Base-by-base conservation (phyloP, 2,113 vertebrate species). In the Centrocercus urophasianus region DNA sequence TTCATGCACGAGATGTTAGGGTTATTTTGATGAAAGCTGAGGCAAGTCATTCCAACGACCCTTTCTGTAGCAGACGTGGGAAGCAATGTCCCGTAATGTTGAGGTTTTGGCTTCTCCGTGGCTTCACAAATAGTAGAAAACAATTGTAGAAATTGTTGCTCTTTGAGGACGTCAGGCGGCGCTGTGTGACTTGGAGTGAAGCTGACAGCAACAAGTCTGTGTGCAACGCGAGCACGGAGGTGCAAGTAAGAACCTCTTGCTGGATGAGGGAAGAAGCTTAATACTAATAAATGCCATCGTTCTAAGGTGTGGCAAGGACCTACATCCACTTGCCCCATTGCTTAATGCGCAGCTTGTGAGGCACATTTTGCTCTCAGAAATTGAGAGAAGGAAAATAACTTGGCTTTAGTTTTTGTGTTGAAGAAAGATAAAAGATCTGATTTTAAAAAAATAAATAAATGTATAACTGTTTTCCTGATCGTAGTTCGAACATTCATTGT, bases 91-190 rank as follows among this genome's bases (percentile, higher is more conserved):
- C 42, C 70, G 18, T 1, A 1, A 19, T 36, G 5, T 32, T 64
- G 64, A 77, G 38, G 60, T n/a, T 72, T 80, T 36, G 19, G 14
- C 4, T n/a, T 86, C 78, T 13, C 32, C 11, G 15, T 34, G 7
- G 48, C 50, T 60, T 16, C 30, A 74, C 9, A 63, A 22, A 52
- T n/a, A 88, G 88, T 67, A 40, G 45, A 61, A 69, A 48, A 38
- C 38, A 38, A 38, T 38, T 38, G 38, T 38, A 38, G 38, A 38
- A 38, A 38, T 38, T 38, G n/a, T 48, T 91, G 24, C 90, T 54
- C 52, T 71, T 65, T 61, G 32, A 54, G 83, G 52, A 86, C 88
- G 60, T 34, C 21, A 95, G 94, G 27, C 89, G 94, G 82, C 89
- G 36, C 85, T 95, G 59, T 72, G 50, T 57, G 28, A 32, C n/a